Conservation (phyloP, 2,888 invertebrate species). For the Kuschelorhynchus macadamiae region DNA sequence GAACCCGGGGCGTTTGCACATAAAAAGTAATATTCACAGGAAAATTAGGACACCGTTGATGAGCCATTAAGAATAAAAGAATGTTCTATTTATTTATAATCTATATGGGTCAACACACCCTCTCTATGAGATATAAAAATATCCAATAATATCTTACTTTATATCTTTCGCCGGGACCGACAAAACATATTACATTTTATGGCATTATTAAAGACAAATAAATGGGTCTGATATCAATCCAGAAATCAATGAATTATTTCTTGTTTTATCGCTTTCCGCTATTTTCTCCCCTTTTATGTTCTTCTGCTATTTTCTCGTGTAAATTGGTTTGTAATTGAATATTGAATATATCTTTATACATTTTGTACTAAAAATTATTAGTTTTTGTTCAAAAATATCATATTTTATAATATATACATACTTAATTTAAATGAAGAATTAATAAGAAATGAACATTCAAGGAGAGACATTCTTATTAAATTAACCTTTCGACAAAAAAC, state of each 20-base stretch:
- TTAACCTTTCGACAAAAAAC: too few species aligned
- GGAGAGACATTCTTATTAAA: neutral
- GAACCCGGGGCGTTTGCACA: neutral
- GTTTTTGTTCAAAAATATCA: too few species aligned
- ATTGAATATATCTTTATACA: too few species aligned
- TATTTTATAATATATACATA: too few species aligned
- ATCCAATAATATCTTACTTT: constrained; percentile 42
- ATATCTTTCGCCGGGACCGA: constrained; percentile 32
- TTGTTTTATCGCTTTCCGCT: constrained; percentile 38
- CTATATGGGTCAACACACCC: neutral
- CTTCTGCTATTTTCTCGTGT: neutral
- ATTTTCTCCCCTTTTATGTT: constrained; percentile 17
- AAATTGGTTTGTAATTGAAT: constrained; percentile 16
- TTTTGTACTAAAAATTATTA: too few species aligned
- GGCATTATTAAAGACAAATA: constrained; percentile 45
- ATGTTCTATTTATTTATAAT: neutral
- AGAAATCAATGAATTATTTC: constrained; percentile 45
- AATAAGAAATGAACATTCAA: neutral
- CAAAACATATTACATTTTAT: constrained; percentile 46
- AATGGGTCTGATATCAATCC: constrained; percentile 40
- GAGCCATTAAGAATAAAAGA: neutral
- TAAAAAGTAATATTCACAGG: neutral
- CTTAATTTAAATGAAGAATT: too few species aligned
- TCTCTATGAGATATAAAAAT: constrained; percentile 27
- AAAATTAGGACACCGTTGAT: neutral